Conservation (phyloP, 2,113 vertebrate species). For the Ailuropoda melanoleuca region DNA sequence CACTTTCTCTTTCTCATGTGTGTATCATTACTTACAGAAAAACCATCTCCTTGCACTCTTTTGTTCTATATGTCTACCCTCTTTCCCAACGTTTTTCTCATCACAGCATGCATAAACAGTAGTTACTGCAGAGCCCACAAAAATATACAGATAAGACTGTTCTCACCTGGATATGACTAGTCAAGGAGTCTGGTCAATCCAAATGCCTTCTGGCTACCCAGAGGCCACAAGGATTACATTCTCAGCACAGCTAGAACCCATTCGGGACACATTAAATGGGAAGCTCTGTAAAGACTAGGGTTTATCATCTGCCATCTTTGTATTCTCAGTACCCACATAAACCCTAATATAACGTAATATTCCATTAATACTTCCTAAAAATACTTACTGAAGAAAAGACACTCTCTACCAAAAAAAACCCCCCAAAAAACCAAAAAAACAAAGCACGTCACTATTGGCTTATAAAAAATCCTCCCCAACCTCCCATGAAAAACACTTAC, state of each 20-base stretch:
- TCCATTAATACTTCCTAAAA: neutral
- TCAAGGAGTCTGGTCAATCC: neutral
- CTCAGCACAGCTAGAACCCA: neutral
- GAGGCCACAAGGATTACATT: neutral
- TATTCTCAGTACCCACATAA: neutral
- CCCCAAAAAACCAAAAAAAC: too few relatives aligned
- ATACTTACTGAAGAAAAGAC: neutral
- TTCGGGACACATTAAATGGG: neutral
- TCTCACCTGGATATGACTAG: neutral
- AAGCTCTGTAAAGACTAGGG: neutral
- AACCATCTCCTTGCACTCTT: neutral
- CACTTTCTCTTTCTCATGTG: neutral
- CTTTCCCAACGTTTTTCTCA: neutral
- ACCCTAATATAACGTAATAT: neutral
- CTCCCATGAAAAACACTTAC: neutral
- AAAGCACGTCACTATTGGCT: neutral
- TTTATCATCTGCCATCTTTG: neutral
- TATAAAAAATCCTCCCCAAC: neutral
- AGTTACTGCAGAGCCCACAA: neutral
- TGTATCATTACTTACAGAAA: neutral
- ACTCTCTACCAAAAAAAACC: neutral
- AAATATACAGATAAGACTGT: neutral
- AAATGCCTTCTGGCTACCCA: neutral
- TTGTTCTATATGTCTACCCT: neutral
- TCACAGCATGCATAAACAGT: neutral